phyloP scores from a whole-genome alignment of 2,888 invertebrate genomes.

The Patella ulyssiponensis region DNA sequence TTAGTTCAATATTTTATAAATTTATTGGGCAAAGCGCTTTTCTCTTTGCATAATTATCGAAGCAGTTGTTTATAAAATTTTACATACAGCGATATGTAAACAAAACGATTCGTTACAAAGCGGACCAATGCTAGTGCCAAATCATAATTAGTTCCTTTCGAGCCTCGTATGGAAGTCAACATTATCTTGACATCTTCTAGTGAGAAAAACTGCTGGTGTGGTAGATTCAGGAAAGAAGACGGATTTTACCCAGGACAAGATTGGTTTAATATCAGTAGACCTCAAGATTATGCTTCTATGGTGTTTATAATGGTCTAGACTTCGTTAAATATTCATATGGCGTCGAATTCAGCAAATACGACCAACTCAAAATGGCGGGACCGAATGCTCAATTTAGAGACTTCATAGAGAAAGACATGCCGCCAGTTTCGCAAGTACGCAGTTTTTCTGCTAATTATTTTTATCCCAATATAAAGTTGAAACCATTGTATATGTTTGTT shows the following conservation, averaged over 20 bases:
- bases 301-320: slow-evolving; percentile 33
- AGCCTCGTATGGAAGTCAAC: slow-evolving; percentile 39
- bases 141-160: slow-evolving; percentile 22
- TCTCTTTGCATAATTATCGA: too few relatives aligned
- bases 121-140: not conserved
- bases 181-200: slow-evolving; percentile 28
- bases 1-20: too few relatives aligned
- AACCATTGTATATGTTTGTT: too few relatives aligned
- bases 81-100: too few relatives aligned
- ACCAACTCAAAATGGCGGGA: slow-evolving; percentile 41
- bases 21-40: too few relatives aligned
- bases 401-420: slow-evolving; percentile 46
- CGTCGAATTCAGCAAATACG: slow-evolving; percentile 28
- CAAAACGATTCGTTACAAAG: too few relatives aligned
- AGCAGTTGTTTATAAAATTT: too few relatives aligned
- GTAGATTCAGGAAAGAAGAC: slow-evolving; percentile 4
- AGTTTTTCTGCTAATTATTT: not conserved
- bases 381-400: slow-evolving; percentile 42
- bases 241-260: slow-evolving; percentile 1
- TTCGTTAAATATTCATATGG: slow-evolving; percentile 27
- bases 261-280: not conserved
- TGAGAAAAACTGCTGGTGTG: slow-evolving; percentile 10
- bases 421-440: slow-evolving; percentile 47
- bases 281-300: not conserved
- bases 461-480: too few relatives aligned